Conservation (phyloP, 1,140 invertebrate species). For the Lamellibrachia luymesi region DNA sequence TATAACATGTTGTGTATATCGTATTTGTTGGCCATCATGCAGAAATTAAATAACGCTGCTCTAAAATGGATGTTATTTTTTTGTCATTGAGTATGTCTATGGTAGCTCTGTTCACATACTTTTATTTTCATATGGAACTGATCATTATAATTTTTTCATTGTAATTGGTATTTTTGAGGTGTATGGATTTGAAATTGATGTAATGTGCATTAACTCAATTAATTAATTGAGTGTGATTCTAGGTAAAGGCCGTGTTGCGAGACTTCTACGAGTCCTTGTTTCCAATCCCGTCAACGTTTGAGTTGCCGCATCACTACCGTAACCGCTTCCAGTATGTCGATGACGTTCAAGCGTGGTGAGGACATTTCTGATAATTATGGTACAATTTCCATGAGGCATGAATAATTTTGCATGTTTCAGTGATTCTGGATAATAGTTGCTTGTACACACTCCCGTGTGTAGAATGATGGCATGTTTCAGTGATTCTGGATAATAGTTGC, state of each 20-base stretch:
- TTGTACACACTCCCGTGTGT: background rate
- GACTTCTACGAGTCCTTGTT: slow-evolving; percentile 78
- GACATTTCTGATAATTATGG: too few species aligned
- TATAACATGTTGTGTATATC: too few species aligned
- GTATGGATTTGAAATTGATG: too few species aligned
- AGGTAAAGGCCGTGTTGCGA: slow-evolving; percentile 68
- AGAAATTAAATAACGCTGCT: too few species aligned
- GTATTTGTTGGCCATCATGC: too few species aligned
- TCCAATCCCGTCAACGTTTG: slow-evolving; percentile 73
- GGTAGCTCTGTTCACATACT: too few species aligned
- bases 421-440: background rate
- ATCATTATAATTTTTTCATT: too few species aligned
- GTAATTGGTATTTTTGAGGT: too few species aligned
- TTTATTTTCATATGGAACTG: too few species aligned
- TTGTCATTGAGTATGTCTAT: too few species aligned
- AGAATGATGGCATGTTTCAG: background rate
- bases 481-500: background rate
- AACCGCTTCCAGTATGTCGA: slow-evolving; percentile 70
- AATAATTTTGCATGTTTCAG: background rate
- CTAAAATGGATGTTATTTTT: too few species aligned
- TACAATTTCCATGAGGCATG: background rate
- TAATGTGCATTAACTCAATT: too few species aligned
- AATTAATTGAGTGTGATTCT: background rate
- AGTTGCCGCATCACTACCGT: slow-evolving; percentile 69
- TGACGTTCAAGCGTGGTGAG: slow-evolving; percentile 67